These are phyloP conservation scores for Phalera bucephala DNA, from an alignment of 2,888 invertebrate species.

Conservation along the genomic window DNA sequence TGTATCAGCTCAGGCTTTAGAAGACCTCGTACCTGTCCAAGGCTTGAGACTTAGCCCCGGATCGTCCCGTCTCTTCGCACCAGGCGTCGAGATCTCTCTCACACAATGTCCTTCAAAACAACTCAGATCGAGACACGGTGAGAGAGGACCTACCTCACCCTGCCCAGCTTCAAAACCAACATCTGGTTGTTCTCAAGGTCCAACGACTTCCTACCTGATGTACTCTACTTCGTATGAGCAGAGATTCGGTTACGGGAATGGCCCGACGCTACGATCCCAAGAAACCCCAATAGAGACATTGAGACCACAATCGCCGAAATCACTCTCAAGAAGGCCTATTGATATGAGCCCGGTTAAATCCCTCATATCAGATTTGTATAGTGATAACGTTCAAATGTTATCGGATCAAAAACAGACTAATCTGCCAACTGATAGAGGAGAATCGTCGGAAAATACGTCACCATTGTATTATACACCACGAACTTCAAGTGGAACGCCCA, in stretches of 20 bases:
- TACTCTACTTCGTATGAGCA: slow-evolving; percentile 37
- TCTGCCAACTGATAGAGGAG: not conserved
- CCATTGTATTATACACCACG: slow-evolving; percentile 26
- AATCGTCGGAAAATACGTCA: slow-evolving; percentile 4
- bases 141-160: slow-evolving; percentile 25
- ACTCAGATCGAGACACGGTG: slow-evolving; percentile 1
- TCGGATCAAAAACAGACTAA: slow-evolving; percentile 3
- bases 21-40: slow-evolving; percentile 43
- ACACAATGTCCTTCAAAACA: slow-evolving; percentile 44
- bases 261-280: slow-evolving; percentile 4
- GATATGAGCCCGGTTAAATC: slow-evolving; percentile 6
- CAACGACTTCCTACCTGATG: slow-evolving; percentile 46
- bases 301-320: not conserved
- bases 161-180: slow-evolving; percentile 44
- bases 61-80: slow-evolving; percentile 34
- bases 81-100: slow-evolving; percentile 51
- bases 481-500: slow-evolving; percentile 7
- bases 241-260: slow-evolving; percentile 2
- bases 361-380: slow-evolving; percentile 12
- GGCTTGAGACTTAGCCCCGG: slow-evolving; percentile 33
- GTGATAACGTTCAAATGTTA: slow-evolving; percentile 10
- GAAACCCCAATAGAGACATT: slow-evolving; percentile 6
- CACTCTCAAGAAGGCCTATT: not conserved
- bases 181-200: slow-evolving; percentile 29
- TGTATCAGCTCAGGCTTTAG: slow-evolving; percentile 47